Conservation (phyloP, 2,797 vertebrate genomes). For the Craterocephalus amniculus region DNA sequence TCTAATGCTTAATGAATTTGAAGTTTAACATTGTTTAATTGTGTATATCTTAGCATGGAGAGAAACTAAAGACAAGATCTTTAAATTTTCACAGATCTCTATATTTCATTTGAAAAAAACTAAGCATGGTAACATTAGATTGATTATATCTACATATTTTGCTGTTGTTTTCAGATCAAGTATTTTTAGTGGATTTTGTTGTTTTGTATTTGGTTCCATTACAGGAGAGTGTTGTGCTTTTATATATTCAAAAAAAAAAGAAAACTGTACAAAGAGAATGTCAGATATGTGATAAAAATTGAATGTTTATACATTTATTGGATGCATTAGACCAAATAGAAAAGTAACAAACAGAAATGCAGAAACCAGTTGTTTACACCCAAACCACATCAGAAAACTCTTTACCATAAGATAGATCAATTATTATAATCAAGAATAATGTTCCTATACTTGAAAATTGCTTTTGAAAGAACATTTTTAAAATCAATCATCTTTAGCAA, state of each 20-base stretch:
- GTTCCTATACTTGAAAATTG: no score
- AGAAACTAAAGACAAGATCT: not conserved
- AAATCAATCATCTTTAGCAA: no score
- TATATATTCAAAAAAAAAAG: not conserved
- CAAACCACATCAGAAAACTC: not conserved
- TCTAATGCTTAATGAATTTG: not conserved
- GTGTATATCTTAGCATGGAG: slow-evolving; percentile 14
- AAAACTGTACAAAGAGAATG: not conserved
- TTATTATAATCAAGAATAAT: not conserved
- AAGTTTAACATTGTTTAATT: slow-evolving; percentile 11
- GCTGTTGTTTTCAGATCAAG: not conserved
- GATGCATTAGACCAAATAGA: not conserved
- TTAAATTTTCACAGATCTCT: not conserved
- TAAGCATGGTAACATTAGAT: not conserved
- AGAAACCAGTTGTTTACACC: not conserved
- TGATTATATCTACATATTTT: not conserved
- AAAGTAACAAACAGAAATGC: not conserved
- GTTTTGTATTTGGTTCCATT: not conserved
- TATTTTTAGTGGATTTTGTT: not conserved
- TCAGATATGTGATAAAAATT: no score
- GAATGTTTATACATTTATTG: no score
- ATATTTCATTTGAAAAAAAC: not conserved
- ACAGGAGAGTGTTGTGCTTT: not conserved
- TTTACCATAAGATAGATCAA: not conserved
- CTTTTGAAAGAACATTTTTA: no score